These are phyloP conservation scores for Euura saliciscinereae DNA, from an alignment of 1,140 invertebrate species.

Conservation along the genomic window DNA sequence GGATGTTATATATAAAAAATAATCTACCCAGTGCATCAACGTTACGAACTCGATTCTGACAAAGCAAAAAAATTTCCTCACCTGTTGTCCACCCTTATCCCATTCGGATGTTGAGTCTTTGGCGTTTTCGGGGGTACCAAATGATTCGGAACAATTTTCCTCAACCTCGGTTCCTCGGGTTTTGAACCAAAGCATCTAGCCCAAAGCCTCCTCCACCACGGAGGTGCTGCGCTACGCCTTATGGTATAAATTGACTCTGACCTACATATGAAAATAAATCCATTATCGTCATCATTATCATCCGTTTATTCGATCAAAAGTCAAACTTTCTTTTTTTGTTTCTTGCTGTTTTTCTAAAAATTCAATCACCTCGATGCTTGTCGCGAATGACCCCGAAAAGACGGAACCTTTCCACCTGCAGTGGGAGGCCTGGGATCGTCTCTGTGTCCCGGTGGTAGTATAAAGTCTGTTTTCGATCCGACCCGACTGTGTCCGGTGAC, in stretches of 20 bases:
- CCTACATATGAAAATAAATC: conserved; percentile 42
- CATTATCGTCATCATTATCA: not conserved
- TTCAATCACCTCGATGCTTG: conserved; percentile 59
- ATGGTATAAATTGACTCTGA: conserved; percentile 90
- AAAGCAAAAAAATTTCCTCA: conserved; percentile 18
- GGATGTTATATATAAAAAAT: not conserved
- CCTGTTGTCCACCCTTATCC: conserved; percentile 76
- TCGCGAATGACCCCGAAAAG: conserved; percentile 62
- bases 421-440: conserved; percentile 60
- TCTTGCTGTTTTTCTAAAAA: too few relatives aligned
- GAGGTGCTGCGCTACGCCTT: conserved; percentile 70
- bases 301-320: too few relatives aligned
- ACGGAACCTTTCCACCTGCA: conserved; percentile 52
- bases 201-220: conserved; percentile 71
- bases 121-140: conserved; percentile 78
- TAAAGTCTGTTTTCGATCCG: conserved; percentile 87
- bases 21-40: not conserved
- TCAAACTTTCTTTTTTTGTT: too few relatives aligned
- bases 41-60: too few relatives aligned
- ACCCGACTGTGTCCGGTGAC: conserved; percentile 75
- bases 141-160: conserved; percentile 83
- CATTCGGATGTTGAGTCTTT: conserved; percentile 83
- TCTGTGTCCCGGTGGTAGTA: conserved; percentile 77
- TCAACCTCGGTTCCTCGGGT: conserved; percentile 71
- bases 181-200: conserved; percentile 63